Base-by-base conservation (phyloP, 2,888 invertebrate species). In the Tetanocera ferruginea region DNA sequence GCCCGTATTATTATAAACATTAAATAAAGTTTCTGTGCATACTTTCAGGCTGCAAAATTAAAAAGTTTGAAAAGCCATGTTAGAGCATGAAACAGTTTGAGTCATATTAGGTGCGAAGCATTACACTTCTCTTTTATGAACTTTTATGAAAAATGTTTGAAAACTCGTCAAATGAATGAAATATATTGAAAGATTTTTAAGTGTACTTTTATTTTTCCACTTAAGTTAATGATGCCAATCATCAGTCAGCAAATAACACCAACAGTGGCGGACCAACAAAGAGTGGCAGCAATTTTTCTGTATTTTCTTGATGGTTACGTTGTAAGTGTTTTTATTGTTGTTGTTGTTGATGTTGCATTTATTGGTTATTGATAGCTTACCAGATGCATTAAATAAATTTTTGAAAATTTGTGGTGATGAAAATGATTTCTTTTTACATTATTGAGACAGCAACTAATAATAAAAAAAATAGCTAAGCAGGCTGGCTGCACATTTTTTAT, bases 391-490 rank as follows among this genome's bases (percentile, higher is more conserved):
- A 34, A 19, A 43, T 8, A 67, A 43, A 67, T 37, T 43, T 43
- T n/a, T 43, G 25, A 67, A 67, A 67, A n/a, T 67, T 37, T 67
- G 67, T 37, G 67, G 67, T 67, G 23, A 67, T 23, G 14, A 8
- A 62, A 67, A 67, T 37, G 25, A 17, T 28, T 64, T 34, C 31
- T 64, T 34, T 34, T 34, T n/a, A 64, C n/a, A 64, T n/a, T 9
- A 23, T n/a, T n/a, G 11, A 25, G 14, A 31, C 25, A 62, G n/a
- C 1, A 34, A n/a, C 14, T 34, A 17, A 6, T 34, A 34, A 4
- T 5, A 64, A 31, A 55, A 64, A 64, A 64, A 34, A 62, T 4
- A 23, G 17, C 4, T 17, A 43, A 17, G 5, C 60, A 60, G 23
- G 8, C n/a, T 60, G 23, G 8, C n/a, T 60, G 25, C 43, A 43